phyloP scores from a whole-genome alignment of 2,888 invertebrate species.

The Andrena hattorfiana region DNA sequence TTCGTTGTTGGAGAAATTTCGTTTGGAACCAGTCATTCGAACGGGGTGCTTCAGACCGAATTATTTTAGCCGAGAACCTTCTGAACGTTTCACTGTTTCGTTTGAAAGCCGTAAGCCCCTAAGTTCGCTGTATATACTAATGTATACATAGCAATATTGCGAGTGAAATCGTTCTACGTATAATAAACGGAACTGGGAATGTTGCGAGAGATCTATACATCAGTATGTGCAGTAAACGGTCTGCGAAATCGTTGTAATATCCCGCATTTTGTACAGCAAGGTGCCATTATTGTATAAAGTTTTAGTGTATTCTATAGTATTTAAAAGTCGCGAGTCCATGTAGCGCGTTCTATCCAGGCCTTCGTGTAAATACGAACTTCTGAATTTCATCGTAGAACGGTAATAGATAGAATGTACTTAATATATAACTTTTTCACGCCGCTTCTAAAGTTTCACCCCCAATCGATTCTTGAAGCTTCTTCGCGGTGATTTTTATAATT shows the following conservation, averaged over 20 bases:
- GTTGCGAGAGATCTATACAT: constrained; percentile 15
- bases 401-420: constrained; percentile 48
- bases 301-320: constrained; percentile 31
- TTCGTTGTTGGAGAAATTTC: constrained; percentile 42
- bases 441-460: constrained; percentile 30
- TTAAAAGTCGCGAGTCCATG: constrained; percentile 9
- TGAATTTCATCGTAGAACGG: constrained; percentile 33
- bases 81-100: constrained; percentile 18
- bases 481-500: constrained; percentile 55
- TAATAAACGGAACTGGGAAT: not conserved
- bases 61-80: constrained; percentile 10
- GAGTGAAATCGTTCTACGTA: constrained; percentile 22
- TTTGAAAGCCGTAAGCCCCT: not conserved
- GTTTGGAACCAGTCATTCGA: not conserved
- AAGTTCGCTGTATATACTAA: constrained; percentile 38
- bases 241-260: constrained; percentile 23
- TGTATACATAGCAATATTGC: constrained; percentile 16
- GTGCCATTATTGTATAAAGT: constrained; percentile 49
- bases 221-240: constrained; percentile 21
- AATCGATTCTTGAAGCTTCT: constrained; percentile 17
- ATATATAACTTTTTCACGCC: constrained; percentile 60
- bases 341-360: constrained; percentile 1
- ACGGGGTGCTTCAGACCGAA: not conserved
- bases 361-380: constrained; percentile 49
- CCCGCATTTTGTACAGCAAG: constrained; percentile 35